A percentile compares a stretch with the other conserved stretches of the same genome.
Evolutionary conservation across 2,797 vertebrate species (phyloP).

Genomic region (Hozukius guyotensis): DNA sequence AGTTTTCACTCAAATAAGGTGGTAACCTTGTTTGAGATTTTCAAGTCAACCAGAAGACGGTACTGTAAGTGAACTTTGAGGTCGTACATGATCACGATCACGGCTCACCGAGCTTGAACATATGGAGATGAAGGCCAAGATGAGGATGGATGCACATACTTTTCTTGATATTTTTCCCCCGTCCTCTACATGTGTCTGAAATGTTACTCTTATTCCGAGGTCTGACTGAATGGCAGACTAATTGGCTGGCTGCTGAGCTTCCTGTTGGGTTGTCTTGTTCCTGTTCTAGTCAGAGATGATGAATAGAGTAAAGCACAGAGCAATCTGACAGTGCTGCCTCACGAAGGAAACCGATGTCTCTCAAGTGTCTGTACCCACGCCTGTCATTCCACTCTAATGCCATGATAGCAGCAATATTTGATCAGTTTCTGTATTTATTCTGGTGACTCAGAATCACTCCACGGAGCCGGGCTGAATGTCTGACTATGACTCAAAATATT

Average conservation of each 20-base stretch:
- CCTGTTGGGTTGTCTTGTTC: background rate
- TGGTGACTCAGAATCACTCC: background rate
- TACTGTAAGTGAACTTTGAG: background rate
- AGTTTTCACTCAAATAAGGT: background rate
- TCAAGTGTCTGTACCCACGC: background rate
- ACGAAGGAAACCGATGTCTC: background rate
- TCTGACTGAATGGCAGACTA: background rate
- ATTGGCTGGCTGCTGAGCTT: constrained; percentile 8
- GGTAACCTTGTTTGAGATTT: background rate
- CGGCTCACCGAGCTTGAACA: fast-evolving
- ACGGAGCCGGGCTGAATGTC: background rate
- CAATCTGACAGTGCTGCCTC: constrained; percentile 15
- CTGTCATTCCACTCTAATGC: background rate
- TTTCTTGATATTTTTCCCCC: background rate
- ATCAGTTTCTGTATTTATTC: background rate
- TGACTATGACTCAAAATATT: background rate
- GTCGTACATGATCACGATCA: background rate
- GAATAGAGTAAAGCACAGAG: background rate
- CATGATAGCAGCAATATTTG: background rate
- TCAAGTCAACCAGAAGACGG: background rate
- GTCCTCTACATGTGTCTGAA: background rate
- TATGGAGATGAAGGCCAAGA: background rate
- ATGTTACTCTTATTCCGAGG: background rate
- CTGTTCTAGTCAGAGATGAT: background rate
- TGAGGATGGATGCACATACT: background rate